Evolutionary conservation across 2,797 vertebrate species (phyloP).

Genomic region (Acanthiza pusilla): DNA sequence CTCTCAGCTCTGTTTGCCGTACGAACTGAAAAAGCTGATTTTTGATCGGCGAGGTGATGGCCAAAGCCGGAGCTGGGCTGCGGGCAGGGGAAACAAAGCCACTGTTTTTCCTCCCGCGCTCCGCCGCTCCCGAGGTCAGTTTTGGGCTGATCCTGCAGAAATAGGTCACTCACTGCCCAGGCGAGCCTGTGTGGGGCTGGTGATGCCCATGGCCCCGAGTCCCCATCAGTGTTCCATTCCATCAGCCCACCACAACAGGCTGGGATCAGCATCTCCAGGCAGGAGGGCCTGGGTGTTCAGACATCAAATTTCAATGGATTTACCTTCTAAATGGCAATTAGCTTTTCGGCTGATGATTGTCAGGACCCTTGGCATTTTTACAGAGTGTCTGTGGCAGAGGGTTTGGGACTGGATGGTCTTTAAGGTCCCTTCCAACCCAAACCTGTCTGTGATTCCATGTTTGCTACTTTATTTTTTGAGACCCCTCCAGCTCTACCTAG

Average conservation of each 20-base stretch:
- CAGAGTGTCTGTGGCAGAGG: background rate
- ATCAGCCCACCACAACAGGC: background rate
- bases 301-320: background rate
- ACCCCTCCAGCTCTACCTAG: background rate
- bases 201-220: rapidly evolving
- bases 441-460: background rate
- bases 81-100: background rate
- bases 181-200: rapidly evolving
- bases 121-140: rapidly evolving
- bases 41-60: background rate
- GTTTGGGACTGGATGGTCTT: background rate
- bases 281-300: background rate
- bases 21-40: background rate
- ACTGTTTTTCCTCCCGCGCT: rapidly evolving
- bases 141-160: background rate
- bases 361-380: background rate
- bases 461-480: background rate
- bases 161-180: background rate
- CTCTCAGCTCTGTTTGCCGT: background rate
- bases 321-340: background rate
- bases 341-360: background rate
- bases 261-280: background rate
- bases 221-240: background rate
- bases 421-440: background rate
- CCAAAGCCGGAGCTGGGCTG: background rate